Conservation (phyloP, 2,888 invertebrate genomes). For the Kuschelorhynchus macadamiae region DNA sequence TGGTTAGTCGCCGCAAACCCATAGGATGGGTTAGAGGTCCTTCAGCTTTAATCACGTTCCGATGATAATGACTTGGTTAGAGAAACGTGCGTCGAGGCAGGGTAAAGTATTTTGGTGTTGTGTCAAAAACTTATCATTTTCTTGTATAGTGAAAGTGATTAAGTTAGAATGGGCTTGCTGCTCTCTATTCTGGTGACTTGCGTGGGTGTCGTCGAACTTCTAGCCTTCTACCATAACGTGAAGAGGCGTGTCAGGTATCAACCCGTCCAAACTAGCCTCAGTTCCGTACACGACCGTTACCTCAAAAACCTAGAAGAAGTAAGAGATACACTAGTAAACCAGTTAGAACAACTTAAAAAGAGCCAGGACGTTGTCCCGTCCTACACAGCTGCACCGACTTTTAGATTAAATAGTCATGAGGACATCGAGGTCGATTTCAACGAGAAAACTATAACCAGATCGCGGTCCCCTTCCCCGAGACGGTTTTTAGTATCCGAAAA, state of each 20-base stretch:
- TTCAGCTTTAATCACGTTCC: too few relatives aligned
- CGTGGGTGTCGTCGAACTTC: conserved; percentile 80
- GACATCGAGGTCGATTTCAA: conserved; percentile 56
- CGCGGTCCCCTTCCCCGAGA: conserved; percentile 53
- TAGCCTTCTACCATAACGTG: conserved; percentile 64
- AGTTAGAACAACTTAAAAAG: conserved; percentile 24
- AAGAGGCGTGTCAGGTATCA: conserved; percentile 11
- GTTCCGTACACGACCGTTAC: conserved; percentile 15
- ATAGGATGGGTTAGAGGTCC: too few relatives aligned
- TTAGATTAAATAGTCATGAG: conserved; percentile 55
- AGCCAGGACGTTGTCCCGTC: not conserved
- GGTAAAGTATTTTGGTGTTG: too few relatives aligned
- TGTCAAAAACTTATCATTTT: too few relatives aligned
- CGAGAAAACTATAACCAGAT: conserved; percentile 36
- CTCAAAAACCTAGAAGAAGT: conserved; percentile 31
- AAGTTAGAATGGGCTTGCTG: conserved; percentile 85
- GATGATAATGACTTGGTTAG: too few relatives aligned
- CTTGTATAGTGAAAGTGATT: too few relatives aligned
- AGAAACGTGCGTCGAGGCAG: too few relatives aligned
- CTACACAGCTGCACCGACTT: conserved; percentile 41
- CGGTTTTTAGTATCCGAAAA: conserved; percentile 57
- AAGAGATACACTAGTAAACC: conserved; percentile 22
- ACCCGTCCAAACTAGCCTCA: conserved; percentile 11
- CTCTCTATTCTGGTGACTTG: conserved; percentile 82
- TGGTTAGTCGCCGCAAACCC: too few relatives aligned